Conservation (phyloP, 2,797 vertebrate genomes). For the Mionectes olivaceus region DNA sequence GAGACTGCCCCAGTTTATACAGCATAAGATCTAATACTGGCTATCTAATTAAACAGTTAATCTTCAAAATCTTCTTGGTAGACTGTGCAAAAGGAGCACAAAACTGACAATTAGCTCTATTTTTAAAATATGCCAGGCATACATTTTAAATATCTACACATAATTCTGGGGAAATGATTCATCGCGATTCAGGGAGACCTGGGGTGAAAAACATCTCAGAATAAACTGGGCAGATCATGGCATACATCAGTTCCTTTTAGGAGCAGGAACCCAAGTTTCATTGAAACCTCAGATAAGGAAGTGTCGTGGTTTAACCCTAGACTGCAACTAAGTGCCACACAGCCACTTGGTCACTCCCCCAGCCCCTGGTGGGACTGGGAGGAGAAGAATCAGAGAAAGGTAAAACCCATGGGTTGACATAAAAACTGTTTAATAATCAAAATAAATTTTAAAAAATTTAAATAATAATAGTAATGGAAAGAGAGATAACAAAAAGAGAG, state of each 20-base stretch:
- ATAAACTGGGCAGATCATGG: not conserved
- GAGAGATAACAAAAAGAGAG: not conserved
- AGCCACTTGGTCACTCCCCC: not conserved
- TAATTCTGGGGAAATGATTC: constrained; percentile 41
- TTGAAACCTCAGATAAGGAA: not conserved
- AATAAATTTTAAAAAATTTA: not conserved
- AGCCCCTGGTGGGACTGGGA: not conserved
- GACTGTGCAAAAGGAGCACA: not conserved
- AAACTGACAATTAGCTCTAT: not conserved
- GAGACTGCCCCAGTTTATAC: not conserved
- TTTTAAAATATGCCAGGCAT: not conserved
- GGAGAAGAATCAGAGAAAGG: not conserved
- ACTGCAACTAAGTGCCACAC: not conserved
- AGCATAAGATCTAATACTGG: constrained; percentile 11
- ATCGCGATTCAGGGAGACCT: not conserved
- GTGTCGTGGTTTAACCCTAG: not conserved
- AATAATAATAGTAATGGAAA: not conserved
- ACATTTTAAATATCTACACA: not conserved
- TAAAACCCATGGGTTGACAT: not conserved
- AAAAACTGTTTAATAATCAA: not conserved
- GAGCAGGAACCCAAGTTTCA: not conserved
- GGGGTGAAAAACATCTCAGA: constrained; percentile 3
- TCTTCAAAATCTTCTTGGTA: not conserved
- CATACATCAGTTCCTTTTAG: constrained; percentile 9
- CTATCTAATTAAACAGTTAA: constrained; percentile 4